Evolutionary conservation across 2,113 vertebrate genomes (phyloP).

Genomic region (Morone saxatilis): DNA sequence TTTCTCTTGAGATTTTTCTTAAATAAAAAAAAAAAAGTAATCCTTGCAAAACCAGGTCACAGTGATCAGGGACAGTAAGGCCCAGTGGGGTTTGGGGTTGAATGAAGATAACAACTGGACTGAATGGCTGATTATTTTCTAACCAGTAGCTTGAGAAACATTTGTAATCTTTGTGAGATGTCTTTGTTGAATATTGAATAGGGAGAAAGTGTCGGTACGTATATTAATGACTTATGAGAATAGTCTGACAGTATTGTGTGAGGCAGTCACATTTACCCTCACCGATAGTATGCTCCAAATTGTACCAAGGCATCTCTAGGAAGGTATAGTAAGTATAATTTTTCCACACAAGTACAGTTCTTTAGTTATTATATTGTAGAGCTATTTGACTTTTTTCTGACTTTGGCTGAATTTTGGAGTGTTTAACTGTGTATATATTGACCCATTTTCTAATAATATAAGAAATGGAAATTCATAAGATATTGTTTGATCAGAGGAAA

Average conservation of each 20-base stretch:
- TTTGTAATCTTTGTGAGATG: slow-evolving; percentile 43
- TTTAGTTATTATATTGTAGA: not conserved
- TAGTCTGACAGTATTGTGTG: slow-evolving; percentile 18
- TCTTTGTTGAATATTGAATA: slow-evolving; percentile 67
- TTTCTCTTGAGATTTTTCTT: slow-evolving; percentile 28
- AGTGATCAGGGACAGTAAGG: not conserved
- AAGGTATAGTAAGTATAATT: not conserved
- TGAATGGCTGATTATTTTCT: slow-evolving; percentile 33
- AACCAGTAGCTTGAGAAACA: slow-evolving; percentile 28
- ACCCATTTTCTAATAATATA: not conserved
- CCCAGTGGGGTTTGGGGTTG: slow-evolving; percentile 15
- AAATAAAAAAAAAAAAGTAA: slow-evolving; percentile 1
- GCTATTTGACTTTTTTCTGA: not conserved
- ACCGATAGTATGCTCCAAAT: not conserved
- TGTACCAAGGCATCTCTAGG: not conserved
- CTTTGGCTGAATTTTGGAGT: not conserved
- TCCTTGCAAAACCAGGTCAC: slow-evolving; percentile 46
- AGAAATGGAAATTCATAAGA: slow-evolving; percentile 32
- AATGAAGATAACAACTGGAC: slow-evolving; percentile 31
- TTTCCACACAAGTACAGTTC: not conserved
- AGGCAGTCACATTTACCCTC: slow-evolving; percentile 14
- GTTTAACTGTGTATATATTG: too few species aligned
- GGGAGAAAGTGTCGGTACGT: slow-evolving; percentile 28
- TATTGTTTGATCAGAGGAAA: not conserved
- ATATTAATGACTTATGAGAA: slow-evolving; percentile 64